These are phyloP conservation scores for Acanthisitta chloris DNA, from an alignment of 2,113 vertebrate species.

Conservation along the genomic window DNA sequence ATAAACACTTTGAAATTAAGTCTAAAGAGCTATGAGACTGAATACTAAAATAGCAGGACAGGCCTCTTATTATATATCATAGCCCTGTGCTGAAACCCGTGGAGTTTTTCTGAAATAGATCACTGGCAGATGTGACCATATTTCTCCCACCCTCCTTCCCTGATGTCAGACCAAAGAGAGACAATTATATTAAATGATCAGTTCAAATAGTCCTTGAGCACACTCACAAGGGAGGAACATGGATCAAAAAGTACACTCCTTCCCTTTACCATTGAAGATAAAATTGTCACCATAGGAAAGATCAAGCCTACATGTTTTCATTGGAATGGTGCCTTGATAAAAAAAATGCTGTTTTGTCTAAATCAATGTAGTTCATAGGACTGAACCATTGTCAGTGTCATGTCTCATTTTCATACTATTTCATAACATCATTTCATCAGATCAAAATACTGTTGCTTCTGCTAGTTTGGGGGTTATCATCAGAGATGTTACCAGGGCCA, in stretches of 20 bases:
- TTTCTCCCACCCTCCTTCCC: neutral
- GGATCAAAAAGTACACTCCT: neutral
- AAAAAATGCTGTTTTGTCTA: neutral
- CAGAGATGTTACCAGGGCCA: neutral
- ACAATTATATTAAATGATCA: neutral
- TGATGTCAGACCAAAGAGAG: neutral
- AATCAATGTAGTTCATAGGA: neutral
- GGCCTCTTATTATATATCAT: neutral
- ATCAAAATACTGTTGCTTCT: neutral
- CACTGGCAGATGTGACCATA: neutral
- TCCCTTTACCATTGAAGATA: neutral
- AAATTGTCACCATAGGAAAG: neutral
- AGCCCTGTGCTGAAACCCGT: neutral
- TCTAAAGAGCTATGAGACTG: neutral
- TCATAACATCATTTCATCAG: neutral
- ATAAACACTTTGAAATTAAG: neutral
- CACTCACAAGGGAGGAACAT: neutral
- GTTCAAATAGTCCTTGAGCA: neutral
- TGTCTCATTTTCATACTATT: neutral
- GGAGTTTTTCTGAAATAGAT: neutral
- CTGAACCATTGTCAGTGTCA: rapidly evolving
- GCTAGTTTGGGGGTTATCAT: neutral
- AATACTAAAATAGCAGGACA: neutral
- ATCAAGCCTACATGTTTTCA: neutral
- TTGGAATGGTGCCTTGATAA: neutral